A percentile compares a stretch with the other conserved stretches of the same genome.
Conservation (phyloP, 2,113 vertebrate genomes). For the Australoheros scitulus region DNA sequence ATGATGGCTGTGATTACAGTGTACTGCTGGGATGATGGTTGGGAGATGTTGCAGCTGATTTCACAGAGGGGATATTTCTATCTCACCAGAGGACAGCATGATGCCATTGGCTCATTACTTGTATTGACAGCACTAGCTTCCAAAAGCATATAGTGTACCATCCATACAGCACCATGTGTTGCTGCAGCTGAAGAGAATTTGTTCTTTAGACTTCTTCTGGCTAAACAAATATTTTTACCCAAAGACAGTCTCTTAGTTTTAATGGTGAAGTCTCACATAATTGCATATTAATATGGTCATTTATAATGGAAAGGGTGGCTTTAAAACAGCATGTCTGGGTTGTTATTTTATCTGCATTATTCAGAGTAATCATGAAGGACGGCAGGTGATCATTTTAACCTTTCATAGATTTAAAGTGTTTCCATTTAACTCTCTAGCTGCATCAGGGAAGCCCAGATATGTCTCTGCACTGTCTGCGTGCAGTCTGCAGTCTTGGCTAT, state of each 20-base stretch:
- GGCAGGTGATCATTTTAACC: conserved; percentile 52
- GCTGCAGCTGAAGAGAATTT: not conserved
- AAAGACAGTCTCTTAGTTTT: conserved; percentile 14
- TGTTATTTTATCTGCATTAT: conserved; percentile 42
- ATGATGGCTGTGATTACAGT: conserved; percentile 26
- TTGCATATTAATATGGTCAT: conserved; percentile 31
- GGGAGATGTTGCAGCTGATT: conserved; percentile 15
- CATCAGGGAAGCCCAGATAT: not conserved
- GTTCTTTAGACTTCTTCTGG: not conserved
- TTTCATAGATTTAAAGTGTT: conserved; percentile 45
- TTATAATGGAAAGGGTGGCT: conserved; percentile 16
- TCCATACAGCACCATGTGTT: not conserved
- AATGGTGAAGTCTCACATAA: not conserved
- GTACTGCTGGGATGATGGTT: not conserved
- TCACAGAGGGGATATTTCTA: not conserved
- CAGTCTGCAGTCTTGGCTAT: not conserved
- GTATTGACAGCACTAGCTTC: not conserved
- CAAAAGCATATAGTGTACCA: not conserved
- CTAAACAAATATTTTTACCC: not conserved
- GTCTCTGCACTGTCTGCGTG: not conserved
- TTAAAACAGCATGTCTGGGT: not conserved
- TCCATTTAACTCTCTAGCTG: conserved; percentile 31
- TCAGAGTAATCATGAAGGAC: conserved; percentile 14
- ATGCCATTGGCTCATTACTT: not conserved
- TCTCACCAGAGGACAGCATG: not conserved